Evolutionary conservation across 1,140 invertebrate species (phyloP).

Genomic region (Drosophila tani): DNA sequence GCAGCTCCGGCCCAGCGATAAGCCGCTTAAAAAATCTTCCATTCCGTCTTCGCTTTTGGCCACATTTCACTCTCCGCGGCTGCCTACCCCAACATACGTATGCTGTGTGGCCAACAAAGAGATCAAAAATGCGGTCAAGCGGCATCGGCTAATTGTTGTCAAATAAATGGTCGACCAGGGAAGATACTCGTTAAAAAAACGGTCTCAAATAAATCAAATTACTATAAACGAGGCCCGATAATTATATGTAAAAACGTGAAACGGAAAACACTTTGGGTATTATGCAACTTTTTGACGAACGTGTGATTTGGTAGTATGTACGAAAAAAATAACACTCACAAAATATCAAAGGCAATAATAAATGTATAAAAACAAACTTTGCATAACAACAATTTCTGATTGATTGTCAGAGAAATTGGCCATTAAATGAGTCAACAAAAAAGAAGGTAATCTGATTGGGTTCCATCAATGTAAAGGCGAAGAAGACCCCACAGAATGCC

Average conservation of each 20-base stretch:
- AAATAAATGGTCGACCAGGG: conserved; percentile 42
- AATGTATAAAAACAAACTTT: conserved; percentile 44
- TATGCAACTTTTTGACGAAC: conserved; percentile 56
- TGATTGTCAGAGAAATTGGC: conserved; percentile 41
- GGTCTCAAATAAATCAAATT: conserved; percentile 59
- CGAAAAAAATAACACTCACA: conserved; percentile 24
- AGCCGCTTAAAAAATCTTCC: conserved; percentile 52
- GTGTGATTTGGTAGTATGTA: conserved; percentile 44
- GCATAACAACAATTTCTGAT: conserved; percentile 50
- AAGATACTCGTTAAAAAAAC: conserved; percentile 41
- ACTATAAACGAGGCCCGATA: conserved; percentile 45
- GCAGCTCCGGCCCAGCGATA: conserved; percentile 29
- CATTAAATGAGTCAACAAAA: conserved; percentile 10
- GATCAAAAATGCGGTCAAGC: conserved; percentile 54
- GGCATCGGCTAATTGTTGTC: conserved; percentile 48
- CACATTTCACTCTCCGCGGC: conserved; percentile 24
- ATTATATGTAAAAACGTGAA: conserved; percentile 60
- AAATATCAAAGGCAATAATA: conserved; percentile 26
- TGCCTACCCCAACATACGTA: conserved; percentile 48
- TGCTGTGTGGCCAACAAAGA: conserved; percentile 26
- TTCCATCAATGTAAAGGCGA: background rate
- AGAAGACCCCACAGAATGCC: conserved; percentile 6
- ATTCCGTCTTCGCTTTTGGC: conserved; percentile 47
- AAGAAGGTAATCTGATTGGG: conserved; percentile 15
- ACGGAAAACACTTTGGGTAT: conserved; percentile 36